These are phyloP conservation scores for Drosophila carrolli DNA, from an alignment of 1,140 invertebrate species.

Conservation along the genomic window DNA sequence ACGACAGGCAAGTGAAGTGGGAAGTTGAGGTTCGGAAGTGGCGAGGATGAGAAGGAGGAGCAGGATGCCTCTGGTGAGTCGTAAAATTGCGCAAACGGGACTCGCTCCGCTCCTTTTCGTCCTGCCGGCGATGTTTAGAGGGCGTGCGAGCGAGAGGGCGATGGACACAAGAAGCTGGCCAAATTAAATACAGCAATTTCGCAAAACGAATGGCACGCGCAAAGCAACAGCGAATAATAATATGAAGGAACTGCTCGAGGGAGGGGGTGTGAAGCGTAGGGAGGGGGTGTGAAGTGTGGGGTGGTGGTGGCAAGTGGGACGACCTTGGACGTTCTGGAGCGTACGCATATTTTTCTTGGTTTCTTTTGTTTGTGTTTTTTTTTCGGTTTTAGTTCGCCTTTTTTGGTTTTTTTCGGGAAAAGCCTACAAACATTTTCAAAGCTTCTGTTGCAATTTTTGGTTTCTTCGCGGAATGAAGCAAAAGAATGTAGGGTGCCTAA, in stretches of 20 bases:
- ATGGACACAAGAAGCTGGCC: slow-evolving; percentile 23
- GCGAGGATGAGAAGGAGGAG: slow-evolving; percentile 15
- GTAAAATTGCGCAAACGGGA: slow-evolving; percentile 70
- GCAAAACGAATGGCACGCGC: slow-evolving; percentile 60
- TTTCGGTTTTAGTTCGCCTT: slow-evolving; percentile 5
- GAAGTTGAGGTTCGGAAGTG: neutral
- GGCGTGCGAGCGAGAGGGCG: slow-evolving; percentile 11
- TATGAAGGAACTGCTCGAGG: slow-evolving; percentile 54
- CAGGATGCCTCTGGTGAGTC: slow-evolving; percentile 64
- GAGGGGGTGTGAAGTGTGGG: neutral
- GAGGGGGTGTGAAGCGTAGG: slow-evolving; percentile 8
- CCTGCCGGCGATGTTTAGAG: slow-evolving; percentile 33
- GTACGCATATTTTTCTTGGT: slow-evolving; percentile 54
- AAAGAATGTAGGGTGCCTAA: slow-evolving; percentile 17
- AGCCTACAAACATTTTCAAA: slow-evolving; percentile 42
- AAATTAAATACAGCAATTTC: slow-evolving; percentile 80
- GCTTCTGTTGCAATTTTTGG: slow-evolving; percentile 40
- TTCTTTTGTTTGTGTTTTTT: slow-evolving; percentile 27
- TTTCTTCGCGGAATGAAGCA: slow-evolving; percentile 25
- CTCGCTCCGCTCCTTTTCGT: slow-evolving; percentile 7
- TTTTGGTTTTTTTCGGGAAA: slow-evolving; percentile 8
- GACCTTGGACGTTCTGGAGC: slow-evolving; percentile 41
- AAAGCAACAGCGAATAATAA: slow-evolving; percentile 65
- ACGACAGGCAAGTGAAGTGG: slow-evolving; percentile 54
- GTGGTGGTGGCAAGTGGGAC: neutral